Conservation (phyloP, 2,888 invertebrate genomes). For the Microctonus aethiopoides region DNA sequence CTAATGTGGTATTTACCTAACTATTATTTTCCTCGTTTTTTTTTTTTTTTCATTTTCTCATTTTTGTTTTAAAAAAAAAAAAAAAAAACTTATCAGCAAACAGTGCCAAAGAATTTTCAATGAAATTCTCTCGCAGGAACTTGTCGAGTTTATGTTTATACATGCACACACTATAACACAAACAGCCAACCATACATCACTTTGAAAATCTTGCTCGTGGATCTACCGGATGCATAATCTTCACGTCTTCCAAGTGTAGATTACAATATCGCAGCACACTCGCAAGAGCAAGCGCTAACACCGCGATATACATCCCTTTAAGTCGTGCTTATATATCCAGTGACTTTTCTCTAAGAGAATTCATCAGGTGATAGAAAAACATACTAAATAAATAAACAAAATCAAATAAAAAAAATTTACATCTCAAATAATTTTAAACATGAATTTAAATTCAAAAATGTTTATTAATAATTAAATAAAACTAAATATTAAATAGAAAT, state of each 20-base stretch:
- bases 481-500: too few species aligned
- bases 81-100: conserved; percentile 1
- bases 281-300: conserved; percentile 14
- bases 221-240: conserved; percentile 59
- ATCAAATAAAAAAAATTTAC: background rate
- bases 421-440: background rate
- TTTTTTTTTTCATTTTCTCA: background rate
- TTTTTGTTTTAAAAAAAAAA: background rate
- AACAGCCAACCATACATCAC: conserved; percentile 51
- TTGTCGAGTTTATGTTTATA: background rate
- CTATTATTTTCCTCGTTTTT: too few species aligned
- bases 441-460: background rate
- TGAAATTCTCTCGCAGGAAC: background rate
- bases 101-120: conserved; percentile 17
- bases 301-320: background rate
- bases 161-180: conserved; percentile 28
- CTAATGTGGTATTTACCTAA: background rate
- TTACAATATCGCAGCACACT: conserved; percentile 50
- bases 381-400: background rate
- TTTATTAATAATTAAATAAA: too few species aligned
- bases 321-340: background rate
- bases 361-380: background rate
- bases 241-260: conserved; percentile 48
- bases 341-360: background rate
- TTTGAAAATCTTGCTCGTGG: conserved; percentile 55